Evolutionary conservation across 2,113 vertebrate genomes (phyloP).

Genomic region (Gyps fulvus): DNA sequence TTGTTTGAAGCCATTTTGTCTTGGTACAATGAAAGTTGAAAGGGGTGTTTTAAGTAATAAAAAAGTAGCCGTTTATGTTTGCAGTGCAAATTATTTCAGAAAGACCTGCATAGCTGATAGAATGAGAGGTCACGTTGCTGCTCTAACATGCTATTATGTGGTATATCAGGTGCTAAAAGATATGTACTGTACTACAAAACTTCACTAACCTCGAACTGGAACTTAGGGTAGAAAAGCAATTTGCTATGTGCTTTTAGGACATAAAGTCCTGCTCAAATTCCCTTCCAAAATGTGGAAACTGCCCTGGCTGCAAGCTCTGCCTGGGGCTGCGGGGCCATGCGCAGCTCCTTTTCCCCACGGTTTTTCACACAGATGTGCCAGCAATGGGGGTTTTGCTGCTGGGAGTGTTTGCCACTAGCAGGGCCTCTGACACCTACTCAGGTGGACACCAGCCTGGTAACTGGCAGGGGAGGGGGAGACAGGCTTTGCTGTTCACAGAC

Average conservation of each 20-base stretch:
- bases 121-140: background rate
- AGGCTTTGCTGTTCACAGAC: background rate
- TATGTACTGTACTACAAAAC: background rate
- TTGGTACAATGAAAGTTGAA: slow-evolving; percentile 20
- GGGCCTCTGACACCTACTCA: background rate
- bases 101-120: background rate
- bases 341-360: fast-evolving
- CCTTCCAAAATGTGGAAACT: background rate
- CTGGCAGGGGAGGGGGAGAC: background rate
- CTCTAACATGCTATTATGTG: background rate
- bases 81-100: background rate
- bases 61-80: background rate
- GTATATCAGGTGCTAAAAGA: background rate
- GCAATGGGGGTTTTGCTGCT: background rate
- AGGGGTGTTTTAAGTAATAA: background rate
- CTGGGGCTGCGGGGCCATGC: fast-evolving
- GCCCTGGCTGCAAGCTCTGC: background rate
- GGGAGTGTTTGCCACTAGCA: background rate
- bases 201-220: background rate
- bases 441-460: background rate
- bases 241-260: background rate
- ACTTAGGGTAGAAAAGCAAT: background rate
- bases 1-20: slow-evolving; percentile 28
- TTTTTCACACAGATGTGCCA: background rate
- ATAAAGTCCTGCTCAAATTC: background rate